Evolutionary conservation across 2,888 invertebrate species (phyloP).

Genomic region (Apodemia zela): DNA sequence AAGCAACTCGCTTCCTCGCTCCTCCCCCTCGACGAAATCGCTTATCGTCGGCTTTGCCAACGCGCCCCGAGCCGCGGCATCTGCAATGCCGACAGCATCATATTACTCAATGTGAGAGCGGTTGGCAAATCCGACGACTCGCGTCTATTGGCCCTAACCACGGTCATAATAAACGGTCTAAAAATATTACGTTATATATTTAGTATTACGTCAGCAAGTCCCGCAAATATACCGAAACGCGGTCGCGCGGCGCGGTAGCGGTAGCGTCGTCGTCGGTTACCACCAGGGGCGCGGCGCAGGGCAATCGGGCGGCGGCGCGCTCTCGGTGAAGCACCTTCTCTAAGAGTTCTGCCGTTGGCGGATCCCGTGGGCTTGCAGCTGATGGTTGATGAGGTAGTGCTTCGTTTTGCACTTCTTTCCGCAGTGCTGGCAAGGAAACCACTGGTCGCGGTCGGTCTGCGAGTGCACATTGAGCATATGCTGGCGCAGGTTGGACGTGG

Average conservation of each 20-base stretch:
- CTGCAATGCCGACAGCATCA: conserved; percentile 82
- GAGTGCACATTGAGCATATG: conserved; percentile 89
- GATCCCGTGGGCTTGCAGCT: conserved; percentile 87
- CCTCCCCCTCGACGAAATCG: conserved; percentile 49
- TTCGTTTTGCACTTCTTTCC: conserved; percentile 88
- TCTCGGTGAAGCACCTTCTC: conserved; percentile 64
- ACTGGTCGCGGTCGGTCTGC: conserved; percentile 84
- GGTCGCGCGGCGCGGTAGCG: conserved; percentile 27
- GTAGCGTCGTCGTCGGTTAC: conserved; percentile 25
- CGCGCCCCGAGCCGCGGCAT: conserved; percentile 55
- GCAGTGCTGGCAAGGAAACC: conserved; percentile 87
- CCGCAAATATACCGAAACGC: conserved; percentile 30
- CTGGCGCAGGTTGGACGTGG: conserved; percentile 87
- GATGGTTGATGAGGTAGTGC: conserved; percentile 88
- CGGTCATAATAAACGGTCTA: conserved; percentile 55
- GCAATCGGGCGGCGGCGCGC: conserved; percentile 40
- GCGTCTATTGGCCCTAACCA: conserved; percentile 36
- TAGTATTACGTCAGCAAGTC: conserved; percentile 33
- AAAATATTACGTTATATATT: conserved; percentile 52
- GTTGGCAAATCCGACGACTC: conserved; percentile 59
- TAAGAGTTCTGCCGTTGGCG: conserved; percentile 83
- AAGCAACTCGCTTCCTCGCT: conserved; percentile 49
- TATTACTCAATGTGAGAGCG: conserved; percentile 49
- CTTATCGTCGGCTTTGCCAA: conserved; percentile 45
- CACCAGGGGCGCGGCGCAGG: conserved; percentile 37